A percentile compares a stretch with the other conserved stretches of the same genome.
These are phyloP conservation scores for Zelleria hepariella DNA, from an alignment of 2,888 invertebrate species.

Conservation along the genomic window DNA sequence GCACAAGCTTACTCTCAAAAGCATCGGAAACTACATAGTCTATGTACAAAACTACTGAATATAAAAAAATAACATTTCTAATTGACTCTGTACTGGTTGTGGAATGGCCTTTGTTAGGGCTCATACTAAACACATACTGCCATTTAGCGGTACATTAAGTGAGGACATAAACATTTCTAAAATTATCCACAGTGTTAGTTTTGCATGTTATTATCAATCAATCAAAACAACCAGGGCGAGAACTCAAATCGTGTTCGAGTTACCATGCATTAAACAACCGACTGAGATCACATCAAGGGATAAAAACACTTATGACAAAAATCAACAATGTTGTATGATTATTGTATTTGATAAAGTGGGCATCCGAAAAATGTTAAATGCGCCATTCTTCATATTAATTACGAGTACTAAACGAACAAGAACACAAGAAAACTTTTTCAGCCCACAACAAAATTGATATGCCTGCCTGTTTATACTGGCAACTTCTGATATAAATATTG, in stretches of 20 bases:
- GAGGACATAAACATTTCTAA: background rate
- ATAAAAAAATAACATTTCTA: slow-evolving; percentile 51
- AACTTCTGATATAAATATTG: too few relatives aligned
- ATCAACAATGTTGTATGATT: slow-evolving; percentile 46
- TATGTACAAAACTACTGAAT: slow-evolving; percentile 9
- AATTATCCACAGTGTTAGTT: background rate
- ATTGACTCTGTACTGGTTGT: slow-evolving; percentile 37
- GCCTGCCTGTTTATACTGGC: slow-evolving; percentile 18
- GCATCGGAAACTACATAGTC: background rate
- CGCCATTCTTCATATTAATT: slow-evolving; percentile 22
- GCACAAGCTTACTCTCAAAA: slow-evolving; percentile 1
- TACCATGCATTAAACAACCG: slow-evolving; percentile 36
- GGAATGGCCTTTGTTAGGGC: background rate
- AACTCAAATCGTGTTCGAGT: slow-evolving; percentile 8
- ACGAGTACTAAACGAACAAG: background rate
- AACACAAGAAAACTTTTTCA: slow-evolving; percentile 24
- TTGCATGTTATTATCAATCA: background rate
- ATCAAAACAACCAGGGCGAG: background rate
- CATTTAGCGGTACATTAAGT: background rate
- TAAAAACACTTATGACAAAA: slow-evolving; percentile 51
- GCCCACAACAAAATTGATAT: slow-evolving; percentile 51
- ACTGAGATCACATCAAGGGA: slow-evolving; percentile 56
- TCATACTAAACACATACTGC: background rate
- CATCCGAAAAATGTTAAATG: slow-evolving; percentile 64
- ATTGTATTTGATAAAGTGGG: slow-evolving; percentile 51